Evolutionary conservation across 2,888 invertebrate genomes (phyloP).

Genomic region (Coelopa pilipes): DNA sequence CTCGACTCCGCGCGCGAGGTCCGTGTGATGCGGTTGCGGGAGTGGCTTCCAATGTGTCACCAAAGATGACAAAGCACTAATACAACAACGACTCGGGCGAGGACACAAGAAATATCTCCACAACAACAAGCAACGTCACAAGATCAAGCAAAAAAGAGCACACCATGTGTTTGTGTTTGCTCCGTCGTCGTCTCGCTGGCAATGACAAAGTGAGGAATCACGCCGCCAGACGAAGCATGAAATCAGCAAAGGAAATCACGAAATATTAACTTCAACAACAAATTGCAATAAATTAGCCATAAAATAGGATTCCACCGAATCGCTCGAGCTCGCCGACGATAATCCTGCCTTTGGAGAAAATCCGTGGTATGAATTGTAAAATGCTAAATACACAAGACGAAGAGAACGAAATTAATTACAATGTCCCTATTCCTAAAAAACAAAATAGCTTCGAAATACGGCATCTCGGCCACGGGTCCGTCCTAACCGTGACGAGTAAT

Average conservation of each 20-base stretch:
- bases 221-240: background rate
- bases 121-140: background rate
- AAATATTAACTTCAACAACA: constrained; percentile 5
- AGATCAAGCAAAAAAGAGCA: background rate
- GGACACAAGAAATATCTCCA: background rate
- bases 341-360: too few species aligned
- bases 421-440: too few species aligned
- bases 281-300: background rate
- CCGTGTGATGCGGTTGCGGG: too few species aligned
- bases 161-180: background rate
- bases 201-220: background rate
- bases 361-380: too few species aligned
- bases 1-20: too few species aligned
- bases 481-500: too few species aligned
- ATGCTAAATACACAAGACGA: too few species aligned
- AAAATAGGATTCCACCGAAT: background rate
- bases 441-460: too few species aligned
- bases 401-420: too few species aligned
- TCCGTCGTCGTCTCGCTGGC: background rate
- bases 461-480: too few species aligned
- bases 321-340: background rate
- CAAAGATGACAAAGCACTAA: constrained; percentile 24
- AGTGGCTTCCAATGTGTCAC: background rate
- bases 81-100: background rate
- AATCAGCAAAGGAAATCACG: constrained; percentile 12